Evolutionary conservation across 37 sponge, comb jelly and placozoan genomes (phyloP).

Genomic region (Mnemiopsis leidyi): DNA sequence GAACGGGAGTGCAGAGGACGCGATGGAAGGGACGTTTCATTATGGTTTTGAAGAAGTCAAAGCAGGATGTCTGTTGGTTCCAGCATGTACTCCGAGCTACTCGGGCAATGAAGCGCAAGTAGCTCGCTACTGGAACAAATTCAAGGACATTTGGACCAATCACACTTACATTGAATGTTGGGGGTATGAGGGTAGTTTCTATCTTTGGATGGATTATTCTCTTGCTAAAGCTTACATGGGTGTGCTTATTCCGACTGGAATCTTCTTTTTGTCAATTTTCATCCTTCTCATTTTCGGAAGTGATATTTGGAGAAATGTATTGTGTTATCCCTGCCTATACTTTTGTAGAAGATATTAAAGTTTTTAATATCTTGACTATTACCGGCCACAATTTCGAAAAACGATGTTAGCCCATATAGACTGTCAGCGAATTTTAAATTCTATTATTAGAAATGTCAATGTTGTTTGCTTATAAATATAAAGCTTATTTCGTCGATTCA

Average conservation of each 20-base stretch:
- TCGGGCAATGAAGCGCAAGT: background rate
- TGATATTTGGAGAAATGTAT: background rate
- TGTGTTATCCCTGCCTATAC: background rate
- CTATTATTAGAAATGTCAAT: too few relatives aligned
- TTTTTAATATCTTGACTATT: too few relatives aligned
- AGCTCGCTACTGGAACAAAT: background rate
- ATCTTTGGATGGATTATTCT: conserved; percentile 31
- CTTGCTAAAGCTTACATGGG: background rate
- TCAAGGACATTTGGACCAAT: background rate
- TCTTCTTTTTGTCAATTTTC: background rate
- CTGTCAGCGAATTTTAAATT: too few relatives aligned
- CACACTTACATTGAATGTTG: background rate
- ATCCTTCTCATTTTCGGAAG: background rate
- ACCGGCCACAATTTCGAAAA: too few relatives aligned
- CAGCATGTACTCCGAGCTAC: background rate
- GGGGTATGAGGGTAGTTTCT: background rate
- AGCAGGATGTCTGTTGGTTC: background rate
- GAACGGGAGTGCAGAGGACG: background rate
- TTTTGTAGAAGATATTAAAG: background rate
- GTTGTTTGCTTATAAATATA: too few relatives aligned
- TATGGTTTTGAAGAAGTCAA: background rate
- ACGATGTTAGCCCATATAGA: too few relatives aligned
- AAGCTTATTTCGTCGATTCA: too few relatives aligned
- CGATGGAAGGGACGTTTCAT: background rate
- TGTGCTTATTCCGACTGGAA: background rate